Conservation (phyloP, 2,113 vertebrate species). For the Campylorhamphus procurvoides region DNA sequence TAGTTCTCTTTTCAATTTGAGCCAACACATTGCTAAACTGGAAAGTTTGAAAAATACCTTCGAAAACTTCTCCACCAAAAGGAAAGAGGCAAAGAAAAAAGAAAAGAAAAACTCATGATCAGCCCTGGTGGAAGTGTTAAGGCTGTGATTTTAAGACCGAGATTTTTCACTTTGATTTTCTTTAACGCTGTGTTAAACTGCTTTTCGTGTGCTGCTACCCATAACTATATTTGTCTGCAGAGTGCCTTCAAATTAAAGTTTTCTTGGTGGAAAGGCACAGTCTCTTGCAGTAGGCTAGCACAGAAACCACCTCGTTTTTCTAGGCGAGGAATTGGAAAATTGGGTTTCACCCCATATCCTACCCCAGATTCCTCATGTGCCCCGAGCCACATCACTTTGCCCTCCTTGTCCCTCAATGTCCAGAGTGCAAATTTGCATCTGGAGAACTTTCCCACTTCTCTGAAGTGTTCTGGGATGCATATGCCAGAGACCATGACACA, state of each 20-base stretch:
- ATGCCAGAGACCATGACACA: neutral
- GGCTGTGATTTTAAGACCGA: conserved; percentile 39
- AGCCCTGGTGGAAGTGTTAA: conserved; percentile 67
- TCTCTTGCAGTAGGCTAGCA: neutral
- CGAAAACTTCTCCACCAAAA: conserved; percentile 79
- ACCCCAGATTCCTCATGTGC: neutral
- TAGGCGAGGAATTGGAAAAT: rapidly evolving
- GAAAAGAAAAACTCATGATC: conserved; percentile 70
- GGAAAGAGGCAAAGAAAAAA: conserved; percentile 62
- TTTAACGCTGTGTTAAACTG: conserved; percentile 20
- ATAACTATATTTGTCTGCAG: neutral
- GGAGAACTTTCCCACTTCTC: neutral
- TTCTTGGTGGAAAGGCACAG: neutral
- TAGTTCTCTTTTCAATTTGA: conserved; percentile 86
- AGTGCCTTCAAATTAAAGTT: neutral
- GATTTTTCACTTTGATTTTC: conserved; percentile 52
- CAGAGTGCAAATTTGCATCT: rapidly evolving
- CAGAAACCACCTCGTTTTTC: neutral
- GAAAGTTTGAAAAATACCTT: conserved; percentile 84
- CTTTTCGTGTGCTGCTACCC: neutral
- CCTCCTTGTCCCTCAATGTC: rapidly evolving
- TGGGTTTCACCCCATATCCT: neutral
- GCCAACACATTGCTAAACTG: conserved; percentile 79
- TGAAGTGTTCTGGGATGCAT: rapidly evolving
- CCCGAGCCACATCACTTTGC: rapidly evolving